These are phyloP conservation scores for Platichthys flesus DNA, from an alignment of 2,113 vertebrate genomes.

Conservation along the genomic window DNA sequence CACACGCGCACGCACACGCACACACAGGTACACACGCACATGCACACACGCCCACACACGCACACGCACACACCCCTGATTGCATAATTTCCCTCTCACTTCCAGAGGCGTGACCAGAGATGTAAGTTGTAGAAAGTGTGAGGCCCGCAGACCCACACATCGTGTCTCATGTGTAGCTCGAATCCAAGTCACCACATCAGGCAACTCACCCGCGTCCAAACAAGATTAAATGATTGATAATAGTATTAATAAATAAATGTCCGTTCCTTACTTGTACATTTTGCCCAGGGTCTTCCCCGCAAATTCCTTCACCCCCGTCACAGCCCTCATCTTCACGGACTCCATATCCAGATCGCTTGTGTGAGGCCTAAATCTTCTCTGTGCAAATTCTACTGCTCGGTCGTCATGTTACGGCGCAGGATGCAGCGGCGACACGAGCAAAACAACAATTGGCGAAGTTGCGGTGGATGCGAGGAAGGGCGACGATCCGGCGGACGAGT, in stretches of 20 bases:
- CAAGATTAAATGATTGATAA: neutral
- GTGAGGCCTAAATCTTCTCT: constrained; percentile 52
- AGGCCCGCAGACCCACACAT: constrained; percentile 2
- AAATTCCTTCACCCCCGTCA: constrained; percentile 94
- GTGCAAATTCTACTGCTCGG: constrained; percentile 66
- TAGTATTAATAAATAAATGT: neutral
- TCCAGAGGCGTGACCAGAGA: constrained; percentile 67
- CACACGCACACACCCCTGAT: constrained; percentile 39
- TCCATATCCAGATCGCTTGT: constrained; percentile 87
- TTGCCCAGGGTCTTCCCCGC: constrained; percentile 96
- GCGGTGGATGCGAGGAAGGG: constrained; percentile 30
- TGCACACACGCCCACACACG: constrained; percentile 24
- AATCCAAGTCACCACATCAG: neutral
- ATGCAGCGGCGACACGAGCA: constrained; percentile 77
- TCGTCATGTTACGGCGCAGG: constrained; percentile 80
- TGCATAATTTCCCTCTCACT: constrained; percentile 64
- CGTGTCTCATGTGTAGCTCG: neutral
- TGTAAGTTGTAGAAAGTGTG: constrained; percentile 38
- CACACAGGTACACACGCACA: neutral
- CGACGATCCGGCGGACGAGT: constrained; percentile 35
- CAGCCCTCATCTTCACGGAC: constrained; percentile 91
- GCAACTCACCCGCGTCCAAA: neutral
- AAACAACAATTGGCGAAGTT: constrained; percentile 56
- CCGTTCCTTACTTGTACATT: constrained; percentile 91
- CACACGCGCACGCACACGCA: neutral